Percentiles rank a stretch among this genome's conserved stretches.
Evolutionary conservation across 2,888 invertebrate genomes (phyloP).

Genomic region (Pasiphila rectangulata): DNA sequence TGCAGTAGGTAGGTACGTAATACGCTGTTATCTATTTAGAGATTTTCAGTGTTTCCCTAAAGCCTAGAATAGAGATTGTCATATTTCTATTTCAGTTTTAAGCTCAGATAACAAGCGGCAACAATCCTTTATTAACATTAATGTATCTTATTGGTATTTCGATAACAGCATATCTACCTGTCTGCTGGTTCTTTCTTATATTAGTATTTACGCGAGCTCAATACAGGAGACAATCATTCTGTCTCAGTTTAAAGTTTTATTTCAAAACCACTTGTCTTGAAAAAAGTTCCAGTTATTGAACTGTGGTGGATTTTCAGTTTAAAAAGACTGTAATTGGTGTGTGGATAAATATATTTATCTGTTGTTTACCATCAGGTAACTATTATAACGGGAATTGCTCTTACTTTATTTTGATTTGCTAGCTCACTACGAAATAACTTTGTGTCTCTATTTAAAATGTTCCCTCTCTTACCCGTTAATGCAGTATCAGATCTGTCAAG

Average conservation of each 20-base stretch:
- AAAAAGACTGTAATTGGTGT: not conserved
- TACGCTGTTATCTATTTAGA: too few relatives aligned
- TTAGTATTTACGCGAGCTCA: slow-evolving; percentile 46
- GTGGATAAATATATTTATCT: slow-evolving; percentile 3
- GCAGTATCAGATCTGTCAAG: too few relatives aligned
- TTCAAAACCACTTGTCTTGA: not conserved
- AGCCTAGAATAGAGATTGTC: not conserved
- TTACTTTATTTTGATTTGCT: too few relatives aligned
- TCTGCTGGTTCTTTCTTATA: slow-evolving; percentile 48
- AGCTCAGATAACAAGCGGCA: slow-evolving; percentile 44
- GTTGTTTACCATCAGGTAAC: not conserved
- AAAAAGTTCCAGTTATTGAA: too few relatives aligned
- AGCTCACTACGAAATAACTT: too few relatives aligned
- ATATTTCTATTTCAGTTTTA: slow-evolving; percentile 39
- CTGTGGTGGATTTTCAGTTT: too few relatives aligned
- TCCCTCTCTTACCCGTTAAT: too few relatives aligned
- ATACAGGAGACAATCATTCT: slow-evolving; percentile 18
- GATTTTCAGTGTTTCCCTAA: too few relatives aligned
- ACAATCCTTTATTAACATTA: slow-evolving; percentile 59
- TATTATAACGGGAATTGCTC: slow-evolving; percentile 14
- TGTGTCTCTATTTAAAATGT: too few relatives aligned
- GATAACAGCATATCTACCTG: slow-evolving; percentile 62
- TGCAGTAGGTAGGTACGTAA: too few relatives aligned
- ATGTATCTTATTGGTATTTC: slow-evolving; percentile 73
- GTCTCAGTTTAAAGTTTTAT: not conserved